Evolutionary conservation across 2,888 invertebrate species (phyloP).

Genomic region (Hirudinaria manillensis): DNA sequence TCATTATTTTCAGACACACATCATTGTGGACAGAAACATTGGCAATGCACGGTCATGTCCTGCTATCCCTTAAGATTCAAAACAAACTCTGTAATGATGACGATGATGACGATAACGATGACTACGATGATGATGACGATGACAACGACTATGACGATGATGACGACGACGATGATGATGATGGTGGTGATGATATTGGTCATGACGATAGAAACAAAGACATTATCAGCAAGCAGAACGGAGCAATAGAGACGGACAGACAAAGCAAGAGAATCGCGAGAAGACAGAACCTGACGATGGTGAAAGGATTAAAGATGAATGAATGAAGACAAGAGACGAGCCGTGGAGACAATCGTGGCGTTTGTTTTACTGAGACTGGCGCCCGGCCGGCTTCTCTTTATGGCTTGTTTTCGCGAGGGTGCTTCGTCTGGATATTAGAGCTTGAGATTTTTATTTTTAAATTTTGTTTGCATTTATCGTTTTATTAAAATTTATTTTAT

Average conservation of each 20-base stretch:
- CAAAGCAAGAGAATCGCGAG: not conserved
- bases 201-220: constrained; percentile 15
- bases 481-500: not conserved
- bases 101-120: constrained; percentile 12
- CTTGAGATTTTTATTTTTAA: not conserved
- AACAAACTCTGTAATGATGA: not conserved
- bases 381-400: not conserved
- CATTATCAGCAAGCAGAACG: not conserved
- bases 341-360: not conserved
- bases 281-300: not conserved
- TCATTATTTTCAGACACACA: too few relatives aligned
- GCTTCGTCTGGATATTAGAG: too few relatives aligned
- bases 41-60: too few relatives aligned
- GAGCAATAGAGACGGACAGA: constrained; percentile 1
- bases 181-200: constrained; percentile 25
- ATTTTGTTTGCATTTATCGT: not conserved
- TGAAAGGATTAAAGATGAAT: not conserved
- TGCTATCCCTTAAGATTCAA: too few relatives aligned
- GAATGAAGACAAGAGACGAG: not conserved
- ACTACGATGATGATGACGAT: constrained; percentile 13
- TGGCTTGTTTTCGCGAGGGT: not conserved
- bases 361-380: not conserved
- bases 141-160: constrained; percentile 2
- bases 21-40: too few relatives aligned
- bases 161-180: constrained; percentile 18